Evolutionary conservation across 2,797 vertebrate genomes (phyloP), one percentile per base, ranked within the genome.

Genomic region (Channa striata): DNA sequence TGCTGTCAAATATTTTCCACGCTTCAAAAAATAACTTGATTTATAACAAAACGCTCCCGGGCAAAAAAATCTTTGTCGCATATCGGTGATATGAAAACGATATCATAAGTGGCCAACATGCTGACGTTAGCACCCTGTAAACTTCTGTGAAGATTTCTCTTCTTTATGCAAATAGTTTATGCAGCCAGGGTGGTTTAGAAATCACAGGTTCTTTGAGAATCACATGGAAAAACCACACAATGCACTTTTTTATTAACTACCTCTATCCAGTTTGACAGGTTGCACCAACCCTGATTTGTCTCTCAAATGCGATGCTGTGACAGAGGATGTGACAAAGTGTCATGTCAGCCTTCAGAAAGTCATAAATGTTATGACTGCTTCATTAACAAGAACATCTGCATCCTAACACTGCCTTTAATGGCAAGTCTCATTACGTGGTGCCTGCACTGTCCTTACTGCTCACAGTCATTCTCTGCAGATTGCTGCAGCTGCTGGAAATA

Each of bases 1-100:
- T 76, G 50, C 36, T 64, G 70, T 84, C 69, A 84, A 68, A 83
- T 77, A 61, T 74, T 77, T 56, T 40, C 39, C 46, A 68, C 37
- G 43, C 53, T 59, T 47, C 17, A 50, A 64, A 60, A 34, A 30
- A 33, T 46, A 57, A 44, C 17, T 20, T 11, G 9, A 77, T 80
- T 61, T 13, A 64, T 77, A 51, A 67, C 11, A 57, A 77, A 73
- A 75, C n/a, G 33, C 46, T 83, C 40, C n/a, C 50, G 73, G 52
- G 52, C 43, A 11, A 36, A 53, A n/a, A 30, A 19, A 49, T 59
- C 33, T 34, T n/a, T 39, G 25, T 54, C 70, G 14, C 46, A 36
- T 42, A 11, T 25, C 17, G 64, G 44, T 47, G 30, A 72, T 25
- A 4, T 34, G 13, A 56, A 63, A 33, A 20, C 40, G 7, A 68